phyloP scores from a whole-genome alignment of 30 jellyfish, hydroid and myxozoan species.

The Chironex yamaguchii region DNA sequence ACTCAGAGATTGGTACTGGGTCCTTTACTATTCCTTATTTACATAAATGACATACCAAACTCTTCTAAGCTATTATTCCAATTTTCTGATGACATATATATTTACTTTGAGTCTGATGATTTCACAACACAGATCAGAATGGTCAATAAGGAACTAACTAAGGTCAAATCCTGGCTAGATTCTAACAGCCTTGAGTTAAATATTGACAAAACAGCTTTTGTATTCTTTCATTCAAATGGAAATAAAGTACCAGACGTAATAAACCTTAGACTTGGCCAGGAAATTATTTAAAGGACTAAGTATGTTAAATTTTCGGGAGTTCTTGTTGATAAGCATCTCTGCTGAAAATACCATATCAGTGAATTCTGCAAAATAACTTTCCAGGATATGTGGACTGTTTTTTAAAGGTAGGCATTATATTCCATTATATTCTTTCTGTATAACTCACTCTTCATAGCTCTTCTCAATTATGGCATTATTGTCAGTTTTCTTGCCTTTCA shows the following conservation, averaged over 20 bases:
- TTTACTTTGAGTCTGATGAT: constrained; percentile 42
- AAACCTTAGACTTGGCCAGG: constrained; percentile 2
- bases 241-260: constrained; percentile 15
- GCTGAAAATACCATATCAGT: constrained; percentile 51
- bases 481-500: constrained; percentile 27
- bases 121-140: neutral
- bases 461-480: constrained; percentile 26
- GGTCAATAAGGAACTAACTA: constrained; percentile 34
- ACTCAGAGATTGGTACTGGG: constrained; percentile 67
- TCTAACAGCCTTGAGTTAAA: constrained; percentile 49
- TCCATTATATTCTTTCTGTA: constrained; percentile 36
- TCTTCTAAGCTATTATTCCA: constrained; percentile 31
- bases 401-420: constrained; percentile 42
- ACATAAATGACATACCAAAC: constrained; percentile 43
- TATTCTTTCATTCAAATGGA: constrained; percentile 48
- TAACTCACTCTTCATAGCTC: constrained; percentile 24
- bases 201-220: constrained; percentile 40
- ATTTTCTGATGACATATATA: constrained; percentile 45
- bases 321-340: constrained; percentile 44
- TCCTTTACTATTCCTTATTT: constrained; percentile 38
- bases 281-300: constrained; percentile 44
- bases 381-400: constrained; percentile 42
- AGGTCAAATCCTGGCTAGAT: constrained; percentile 33
- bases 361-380: constrained; percentile 32
- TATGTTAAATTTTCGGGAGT: constrained; percentile 45